A percentile compares a stretch with the other conserved stretches of the same genome.
These are phyloP conservation scores for Typhlomys cinereus DNA, from an alignment of 2,113 vertebrate genomes.

Conservation along the genomic window DNA sequence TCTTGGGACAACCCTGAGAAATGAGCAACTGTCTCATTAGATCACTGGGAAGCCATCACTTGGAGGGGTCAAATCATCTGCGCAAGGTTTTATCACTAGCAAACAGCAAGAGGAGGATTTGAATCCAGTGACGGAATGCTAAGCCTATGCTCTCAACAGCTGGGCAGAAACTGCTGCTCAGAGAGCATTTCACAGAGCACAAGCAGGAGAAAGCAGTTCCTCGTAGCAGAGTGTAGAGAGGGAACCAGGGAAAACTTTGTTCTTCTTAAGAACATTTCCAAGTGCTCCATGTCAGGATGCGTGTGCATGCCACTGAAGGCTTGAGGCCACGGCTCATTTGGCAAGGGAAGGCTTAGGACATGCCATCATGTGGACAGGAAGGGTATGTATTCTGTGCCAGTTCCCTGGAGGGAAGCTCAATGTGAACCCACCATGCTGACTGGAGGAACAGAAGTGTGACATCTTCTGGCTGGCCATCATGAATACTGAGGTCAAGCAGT, in stretches of 20 bases:
- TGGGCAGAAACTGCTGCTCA: neutral
- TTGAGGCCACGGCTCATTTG: neutral
- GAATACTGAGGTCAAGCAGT: neutral
- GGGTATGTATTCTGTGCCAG: neutral
- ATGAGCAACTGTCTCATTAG: too few species aligned
- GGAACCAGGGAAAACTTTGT: neutral
- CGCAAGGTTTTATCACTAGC: neutral
- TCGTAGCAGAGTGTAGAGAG: accelerated
- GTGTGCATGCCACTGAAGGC: neutral
- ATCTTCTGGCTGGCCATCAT: neutral
- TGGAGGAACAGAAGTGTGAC: neutral
- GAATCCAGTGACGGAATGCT: neutral
- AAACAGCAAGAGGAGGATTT: neutral
- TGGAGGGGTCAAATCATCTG: neutral
- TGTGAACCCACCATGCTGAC: neutral
- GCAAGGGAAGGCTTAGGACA: accelerated
- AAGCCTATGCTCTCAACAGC: too few species aligned
- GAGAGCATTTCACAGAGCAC: neutral
- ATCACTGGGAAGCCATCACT: neutral
- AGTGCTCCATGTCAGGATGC: neutral
- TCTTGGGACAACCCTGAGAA: neutral
- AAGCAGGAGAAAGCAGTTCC: neutral
- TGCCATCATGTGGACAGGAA: neutral
- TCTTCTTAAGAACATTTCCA: neutral
- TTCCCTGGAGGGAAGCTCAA: neutral